Conservation (phyloP, 2,888 invertebrate species). For the Melinopterus prodromus region DNA sequence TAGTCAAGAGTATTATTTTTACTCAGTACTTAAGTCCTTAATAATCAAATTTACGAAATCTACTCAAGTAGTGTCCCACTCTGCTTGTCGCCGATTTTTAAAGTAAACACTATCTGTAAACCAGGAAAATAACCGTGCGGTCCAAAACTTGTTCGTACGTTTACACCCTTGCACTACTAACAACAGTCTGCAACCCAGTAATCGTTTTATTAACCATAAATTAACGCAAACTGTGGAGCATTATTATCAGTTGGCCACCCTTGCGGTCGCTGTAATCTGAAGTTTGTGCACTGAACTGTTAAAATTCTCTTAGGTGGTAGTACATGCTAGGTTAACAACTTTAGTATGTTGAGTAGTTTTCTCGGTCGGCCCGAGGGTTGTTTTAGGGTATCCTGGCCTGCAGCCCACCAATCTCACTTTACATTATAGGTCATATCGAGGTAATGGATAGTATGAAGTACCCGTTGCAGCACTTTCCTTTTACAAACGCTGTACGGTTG, state of each 20-base stretch:
- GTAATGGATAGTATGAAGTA: not conserved
- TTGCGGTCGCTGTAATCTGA: not conserved
- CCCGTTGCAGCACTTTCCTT: not conserved
- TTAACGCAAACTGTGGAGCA: not conserved
- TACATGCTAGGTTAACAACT: not conserved
- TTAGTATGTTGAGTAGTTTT: not conserved
- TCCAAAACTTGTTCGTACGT: no score
- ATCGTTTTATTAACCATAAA: no score
- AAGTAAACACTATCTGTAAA: no score
- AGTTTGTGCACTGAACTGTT: not conserved
- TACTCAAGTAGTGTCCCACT: no score
- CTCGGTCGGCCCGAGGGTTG: not conserved
- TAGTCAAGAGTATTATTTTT: no score
- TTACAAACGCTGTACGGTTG: not conserved
- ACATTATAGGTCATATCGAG: not conserved
- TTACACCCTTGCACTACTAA: not conserved
- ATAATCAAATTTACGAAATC: no score
- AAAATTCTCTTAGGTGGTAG: not conserved
- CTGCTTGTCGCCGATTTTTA: no score
- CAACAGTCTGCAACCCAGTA: not conserved
- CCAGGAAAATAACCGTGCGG: no score
- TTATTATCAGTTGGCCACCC: not conserved
- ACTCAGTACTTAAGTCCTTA: no score
- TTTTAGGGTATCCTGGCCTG: not conserved
- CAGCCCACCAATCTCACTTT: not conserved